A percentile compares a stretch with the other conserved stretches of the same genome.
phyloP scores from a whole-genome alignment of 1,140 invertebrate species.

The Macrobrachium nipponense region DNA sequence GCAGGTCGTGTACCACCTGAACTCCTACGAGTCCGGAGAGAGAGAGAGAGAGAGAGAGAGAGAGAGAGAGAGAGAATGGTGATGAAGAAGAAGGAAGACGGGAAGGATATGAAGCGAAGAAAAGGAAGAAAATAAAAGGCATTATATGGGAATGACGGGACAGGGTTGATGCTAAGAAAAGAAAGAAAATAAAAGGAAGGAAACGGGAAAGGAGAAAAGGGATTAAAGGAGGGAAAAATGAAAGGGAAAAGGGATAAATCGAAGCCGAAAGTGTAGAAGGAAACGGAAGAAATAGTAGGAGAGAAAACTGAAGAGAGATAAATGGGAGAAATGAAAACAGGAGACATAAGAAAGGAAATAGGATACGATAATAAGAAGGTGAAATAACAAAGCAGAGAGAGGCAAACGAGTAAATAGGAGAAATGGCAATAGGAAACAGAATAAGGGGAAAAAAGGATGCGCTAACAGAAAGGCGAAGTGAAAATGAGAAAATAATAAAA shows the following conservation, averaged over 20 bases:
- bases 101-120: too few species aligned
- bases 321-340: too few species aligned
- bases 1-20: too few species aligned
- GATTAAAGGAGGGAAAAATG: neutral
- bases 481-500: neutral
- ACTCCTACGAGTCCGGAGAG: neutral
- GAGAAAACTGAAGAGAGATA: neutral
- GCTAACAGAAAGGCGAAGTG: neutral
- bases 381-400: too few species aligned
- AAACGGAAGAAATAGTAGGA: neutral
- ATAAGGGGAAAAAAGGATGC: too few species aligned
- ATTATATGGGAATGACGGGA: too few species aligned
- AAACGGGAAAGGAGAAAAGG: neutral
- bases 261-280: neutral
- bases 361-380: too few species aligned
- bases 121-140: too few species aligned
- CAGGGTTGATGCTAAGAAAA: neutral
- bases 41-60: constrained; percentile 28
- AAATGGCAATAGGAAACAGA: too few species aligned
- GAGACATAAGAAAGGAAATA: too few species aligned
- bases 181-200: neutral
- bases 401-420: too few species aligned
- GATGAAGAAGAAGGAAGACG: too few species aligned
- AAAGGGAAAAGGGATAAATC: neutral
- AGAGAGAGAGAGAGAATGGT: neutral